Base-by-base conservation (phyloP, 2,797 vertebrate genomes). In the Anniella stebbinsi region DNA sequence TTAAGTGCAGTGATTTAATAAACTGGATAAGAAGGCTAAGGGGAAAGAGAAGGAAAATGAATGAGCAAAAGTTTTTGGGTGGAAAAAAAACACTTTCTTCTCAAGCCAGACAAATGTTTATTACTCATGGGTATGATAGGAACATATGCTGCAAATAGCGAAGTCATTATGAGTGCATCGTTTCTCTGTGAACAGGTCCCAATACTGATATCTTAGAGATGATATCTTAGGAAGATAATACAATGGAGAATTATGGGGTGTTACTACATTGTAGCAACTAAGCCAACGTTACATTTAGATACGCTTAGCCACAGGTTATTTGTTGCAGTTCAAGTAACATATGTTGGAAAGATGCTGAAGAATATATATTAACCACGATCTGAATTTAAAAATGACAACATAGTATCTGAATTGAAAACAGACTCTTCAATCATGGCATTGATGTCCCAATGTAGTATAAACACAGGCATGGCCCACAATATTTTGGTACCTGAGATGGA, bases 1-100 rank as follows among this genome's bases (percentile, higher is more conserved):
- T 86, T 92, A 94, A 95, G 90, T 93, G 91, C 45, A 87, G 33
- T 91, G 93, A 90, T 69, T 95, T 97, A 94, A 97, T 93, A 93
- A 96, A 89, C 90, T 95, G 92, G 93, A 94, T 73, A 88, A 94
- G 91, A 92, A 60, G 28, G 13, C 30, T 36, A 30, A 18, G 28
- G 48, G 33, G 36, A 80, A 77, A 60, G 48, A 63, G 38, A 38
- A 41, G 17, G 63, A 25, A 76, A 69, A n/a, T 9, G 66, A 73
- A 90, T 94, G 93, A 89, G 12, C 57, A 94, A 73, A 92, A 80
- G 92, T 93, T 94, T 93, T 95, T 89, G 91, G 90, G 88, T 87
- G 94, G 92, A 54, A 75, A 21, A n/a, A 70, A 45, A 45, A 45
- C n/a, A 3, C 45, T 93, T 88, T 92, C 69, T 93, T 96, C 96